A percentile compares a stretch with the other conserved stretches of the same genome.
Evolutionary conservation across 2,888 invertebrate genomes (phyloP).

Genomic region (Cryptocephalus moraei): DNA sequence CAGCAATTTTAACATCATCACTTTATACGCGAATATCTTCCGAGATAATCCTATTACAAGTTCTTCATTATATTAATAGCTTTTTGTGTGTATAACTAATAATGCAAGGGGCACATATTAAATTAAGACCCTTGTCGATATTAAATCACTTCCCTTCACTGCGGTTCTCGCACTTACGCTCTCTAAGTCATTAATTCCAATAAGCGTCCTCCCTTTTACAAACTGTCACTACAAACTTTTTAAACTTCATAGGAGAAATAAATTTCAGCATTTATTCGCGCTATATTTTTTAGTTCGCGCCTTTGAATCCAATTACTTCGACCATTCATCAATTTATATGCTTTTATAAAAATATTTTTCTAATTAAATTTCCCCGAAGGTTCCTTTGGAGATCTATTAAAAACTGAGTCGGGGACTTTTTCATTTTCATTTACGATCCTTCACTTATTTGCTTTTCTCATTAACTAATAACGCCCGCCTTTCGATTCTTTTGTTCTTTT

Average conservation of each 20-base stretch:
- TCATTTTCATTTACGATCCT: conserved; percentile 4
- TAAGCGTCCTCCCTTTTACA: conserved; percentile 29
- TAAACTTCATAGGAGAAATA: conserved; percentile 34
- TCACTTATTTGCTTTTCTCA: background rate
- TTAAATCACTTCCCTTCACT: conserved; percentile 30
- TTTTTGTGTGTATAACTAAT: conserved; percentile 32
- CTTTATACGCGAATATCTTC: background rate
- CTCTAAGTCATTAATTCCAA: conserved; percentile 29
- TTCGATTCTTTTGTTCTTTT: too few relatives aligned
- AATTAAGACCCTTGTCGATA: conserved; percentile 31
- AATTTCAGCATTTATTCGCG: conserved; percentile 34
- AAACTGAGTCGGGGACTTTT: conserved; percentile 5
- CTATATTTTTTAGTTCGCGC: conserved; percentile 34
- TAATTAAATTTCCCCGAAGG: conserved; percentile 31
- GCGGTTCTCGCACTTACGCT: conserved; percentile 28
- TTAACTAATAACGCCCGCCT: background rate
- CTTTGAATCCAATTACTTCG: conserved; percentile 37
- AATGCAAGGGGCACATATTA: conserved; percentile 30
- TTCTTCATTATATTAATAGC: conserved; percentile 32
- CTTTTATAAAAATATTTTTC: conserved; percentile 35
- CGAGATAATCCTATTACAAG: conserved; percentile 26
- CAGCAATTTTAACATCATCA: background rate
- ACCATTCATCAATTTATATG: conserved; percentile 39
- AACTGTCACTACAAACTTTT: conserved; percentile 35
- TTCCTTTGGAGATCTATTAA: conserved; percentile 12